phyloP scores from a whole-genome alignment of 1,140 invertebrate species.

The Penaeus vannamei region DNA sequence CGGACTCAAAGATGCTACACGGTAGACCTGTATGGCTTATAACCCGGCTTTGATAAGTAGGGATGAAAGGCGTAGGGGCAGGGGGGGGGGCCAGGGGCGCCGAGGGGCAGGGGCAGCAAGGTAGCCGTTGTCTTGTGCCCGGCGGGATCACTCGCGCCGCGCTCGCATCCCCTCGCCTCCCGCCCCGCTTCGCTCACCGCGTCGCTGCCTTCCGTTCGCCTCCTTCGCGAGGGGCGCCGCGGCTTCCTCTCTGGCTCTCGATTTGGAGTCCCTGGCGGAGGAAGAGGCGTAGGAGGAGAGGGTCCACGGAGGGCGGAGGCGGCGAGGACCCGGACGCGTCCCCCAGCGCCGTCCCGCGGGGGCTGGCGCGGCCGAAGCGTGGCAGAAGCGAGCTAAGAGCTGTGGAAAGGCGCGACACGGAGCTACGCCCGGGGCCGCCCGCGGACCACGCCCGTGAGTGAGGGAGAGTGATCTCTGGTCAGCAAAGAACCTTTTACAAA shows the following conservation, averaged over 20 bases:
- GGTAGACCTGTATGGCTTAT: too few relatives aligned
- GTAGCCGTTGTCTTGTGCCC: neutral
- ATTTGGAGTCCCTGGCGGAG: too few relatives aligned
- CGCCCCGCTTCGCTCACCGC: neutral
- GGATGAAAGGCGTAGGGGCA: too few relatives aligned
- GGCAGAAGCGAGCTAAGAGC: neutral
- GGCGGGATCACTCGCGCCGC: neutral
- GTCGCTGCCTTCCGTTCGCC: neutral
- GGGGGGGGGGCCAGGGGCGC: too few relatives aligned
- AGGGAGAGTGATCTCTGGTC: conserved; percentile 41
- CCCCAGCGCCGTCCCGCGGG: too few relatives aligned
- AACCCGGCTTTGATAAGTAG: too few relatives aligned
- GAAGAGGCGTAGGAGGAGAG: too few relatives aligned
- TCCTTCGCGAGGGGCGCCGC: neutral
- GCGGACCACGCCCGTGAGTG: neutral
- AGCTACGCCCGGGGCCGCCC: neutral
- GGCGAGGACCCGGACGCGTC: too few relatives aligned
- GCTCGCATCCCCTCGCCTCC: neutral
- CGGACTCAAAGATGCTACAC: too few relatives aligned
- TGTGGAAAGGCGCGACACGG: neutral
- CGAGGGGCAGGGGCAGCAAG: too few relatives aligned
- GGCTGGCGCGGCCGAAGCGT: too few relatives aligned
- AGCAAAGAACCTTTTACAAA: conserved; percentile 44
- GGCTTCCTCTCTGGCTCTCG: neutral
- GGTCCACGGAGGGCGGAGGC: too few relatives aligned